These are phyloP conservation scores for Drosophila bunnanda DNA, from an alignment of 2,888 invertebrate species.

Conservation along the genomic window DNA sequence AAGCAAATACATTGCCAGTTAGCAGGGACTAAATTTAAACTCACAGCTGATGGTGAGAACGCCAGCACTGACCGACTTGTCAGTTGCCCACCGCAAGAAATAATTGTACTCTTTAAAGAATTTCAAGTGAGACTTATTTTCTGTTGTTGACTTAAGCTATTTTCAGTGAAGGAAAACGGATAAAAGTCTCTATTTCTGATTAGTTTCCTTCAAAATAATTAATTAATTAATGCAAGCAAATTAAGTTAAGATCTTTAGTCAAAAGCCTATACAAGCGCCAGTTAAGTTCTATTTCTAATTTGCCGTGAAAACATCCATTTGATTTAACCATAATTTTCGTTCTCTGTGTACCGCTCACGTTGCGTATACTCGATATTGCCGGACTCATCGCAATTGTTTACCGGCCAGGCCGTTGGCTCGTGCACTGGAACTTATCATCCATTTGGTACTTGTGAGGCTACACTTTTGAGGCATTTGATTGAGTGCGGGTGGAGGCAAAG, in stretches of 20 bases:
- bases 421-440: constrained; percentile 15
- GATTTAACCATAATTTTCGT: background rate
- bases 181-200: background rate
- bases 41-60: constrained; percentile 31
- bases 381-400: constrained; percentile 4
- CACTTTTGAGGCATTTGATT: constrained; percentile 12
- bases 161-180: background rate
- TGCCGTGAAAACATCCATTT: background rate
- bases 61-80: background rate
- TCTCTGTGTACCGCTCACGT: constrained; percentile 13
- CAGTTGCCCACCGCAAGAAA: background rate
- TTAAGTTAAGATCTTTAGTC: background rate
- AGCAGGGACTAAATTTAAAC: constrained; percentile 30
- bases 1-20: constrained; percentile 10
- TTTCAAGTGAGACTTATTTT: too few species aligned
- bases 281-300: background rate
- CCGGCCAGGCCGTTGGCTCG: constrained; percentile 14
- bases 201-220: background rate
- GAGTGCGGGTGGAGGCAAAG: constrained; percentile 2
- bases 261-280: background rate
- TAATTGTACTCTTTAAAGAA: too few species aligned
- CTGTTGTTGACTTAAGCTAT: too few species aligned
- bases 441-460: constrained; percentile 5
- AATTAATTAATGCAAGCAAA: background rate
- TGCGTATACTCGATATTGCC: constrained; percentile 38